These are phyloP conservation scores for Macroglossus sobrinus DNA, from an alignment of 2,113 vertebrate genomes.

Conservation along the genomic window DNA sequence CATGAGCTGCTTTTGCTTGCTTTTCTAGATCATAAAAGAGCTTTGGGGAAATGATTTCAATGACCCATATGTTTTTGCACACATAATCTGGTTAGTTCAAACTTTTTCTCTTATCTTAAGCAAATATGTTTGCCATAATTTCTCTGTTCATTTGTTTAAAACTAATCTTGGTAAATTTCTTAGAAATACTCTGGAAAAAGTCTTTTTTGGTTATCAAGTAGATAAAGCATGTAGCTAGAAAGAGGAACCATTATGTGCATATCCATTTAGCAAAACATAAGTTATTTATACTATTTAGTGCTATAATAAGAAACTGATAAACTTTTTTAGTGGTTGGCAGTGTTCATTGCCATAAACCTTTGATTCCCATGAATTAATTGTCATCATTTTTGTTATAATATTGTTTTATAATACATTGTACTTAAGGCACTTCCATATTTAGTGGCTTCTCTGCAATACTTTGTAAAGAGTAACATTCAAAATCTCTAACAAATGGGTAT, in stretches of 20 bases:
- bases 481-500: background rate
- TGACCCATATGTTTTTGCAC: slow-evolving; percentile 22
- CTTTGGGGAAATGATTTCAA: slow-evolving; percentile 36
- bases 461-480: background rate
- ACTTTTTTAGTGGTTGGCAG: background rate
- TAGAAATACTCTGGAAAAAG: background rate
- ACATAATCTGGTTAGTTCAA: slow-evolving; percentile 23
- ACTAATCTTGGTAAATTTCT: slow-evolving; percentile 22
- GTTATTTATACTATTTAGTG: background rate
- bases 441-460: background rate
- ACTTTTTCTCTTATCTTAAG: slow-evolving; percentile 19
- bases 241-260: background rate
- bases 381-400: background rate
- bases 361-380: background rate
- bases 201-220: background rate
- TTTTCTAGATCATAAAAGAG: background rate
- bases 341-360: background rate
- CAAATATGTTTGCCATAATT: slow-evolving; percentile 38
- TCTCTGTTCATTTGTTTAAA: slow-evolving; percentile 32
- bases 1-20: background rate
- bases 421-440: background rate
- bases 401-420: background rate
- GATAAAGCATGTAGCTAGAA: background rate
- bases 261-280: background rate
- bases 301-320: background rate